Conservation (phyloP, 2,113 vertebrate genomes). For the Conger conger region DNA sequence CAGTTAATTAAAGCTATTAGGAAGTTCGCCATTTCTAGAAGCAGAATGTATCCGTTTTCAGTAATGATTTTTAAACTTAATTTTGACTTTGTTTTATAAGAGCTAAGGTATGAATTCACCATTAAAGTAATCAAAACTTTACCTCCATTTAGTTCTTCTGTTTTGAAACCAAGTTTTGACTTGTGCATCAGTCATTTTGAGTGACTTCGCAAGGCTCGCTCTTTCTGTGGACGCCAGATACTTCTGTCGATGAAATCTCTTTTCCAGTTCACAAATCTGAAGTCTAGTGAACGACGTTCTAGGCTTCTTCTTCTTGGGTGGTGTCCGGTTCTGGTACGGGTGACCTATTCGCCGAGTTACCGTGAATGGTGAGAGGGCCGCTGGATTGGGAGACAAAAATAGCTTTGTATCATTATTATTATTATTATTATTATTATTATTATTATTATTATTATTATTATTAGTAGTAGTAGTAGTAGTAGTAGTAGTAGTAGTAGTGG, state of each 20-base stretch:
- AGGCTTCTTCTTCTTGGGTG: slow-evolving; percentile 83
- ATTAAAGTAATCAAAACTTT: slow-evolving; percentile 38
- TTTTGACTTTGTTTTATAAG: not conserved
- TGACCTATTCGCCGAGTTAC: slow-evolving; percentile 86
- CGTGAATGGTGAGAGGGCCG: slow-evolving; percentile 85
- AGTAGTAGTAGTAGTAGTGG: not conserved
- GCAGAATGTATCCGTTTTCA: not conserved
- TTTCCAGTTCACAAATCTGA: slow-evolving; percentile 84
- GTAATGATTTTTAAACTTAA: not conserved
- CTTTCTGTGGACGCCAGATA: slow-evolving; percentile 80
- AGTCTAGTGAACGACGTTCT: slow-evolving; percentile 81
- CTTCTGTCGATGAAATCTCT: slow-evolving; percentile 81
- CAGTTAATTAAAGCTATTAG: not conserved
- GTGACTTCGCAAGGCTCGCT: slow-evolving; percentile 77
- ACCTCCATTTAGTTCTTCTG: slow-evolving; percentile 82
- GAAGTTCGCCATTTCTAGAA: not conserved
- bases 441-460: too few species aligned
- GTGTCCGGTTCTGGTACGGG: slow-evolving; percentile 83
- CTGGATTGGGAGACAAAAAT: slow-evolving; percentile 73
- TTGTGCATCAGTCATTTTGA: slow-evolving; percentile 84
- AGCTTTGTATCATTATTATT: slow-evolving; percentile 41
- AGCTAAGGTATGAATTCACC: too few species aligned
- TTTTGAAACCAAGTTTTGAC: slow-evolving; percentile 87
- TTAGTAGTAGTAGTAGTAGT: too few species aligned
- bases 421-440: too few species aligned